These are phyloP conservation scores for Eueides isabella DNA, from an alignment of 1,140 invertebrate species.

Conservation along the genomic window DNA sequence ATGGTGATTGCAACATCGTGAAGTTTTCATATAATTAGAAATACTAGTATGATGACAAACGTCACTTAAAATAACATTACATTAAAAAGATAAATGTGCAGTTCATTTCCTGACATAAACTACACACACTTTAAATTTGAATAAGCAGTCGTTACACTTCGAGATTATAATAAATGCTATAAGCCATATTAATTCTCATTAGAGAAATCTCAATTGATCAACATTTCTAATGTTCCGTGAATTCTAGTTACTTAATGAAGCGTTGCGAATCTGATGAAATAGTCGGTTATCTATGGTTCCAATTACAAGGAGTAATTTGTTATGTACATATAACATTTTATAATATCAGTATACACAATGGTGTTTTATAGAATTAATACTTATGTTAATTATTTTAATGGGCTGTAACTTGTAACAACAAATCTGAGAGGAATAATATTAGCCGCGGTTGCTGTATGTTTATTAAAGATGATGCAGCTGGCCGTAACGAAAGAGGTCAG, in stretches of 20 bases:
- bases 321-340: neutral
- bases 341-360: neutral
- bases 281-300: constrained; percentile 18
- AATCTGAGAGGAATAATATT: neutral
- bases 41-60: neutral
- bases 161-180: constrained; percentile 20
- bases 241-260: constrained; percentile 24
- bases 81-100: neutral
- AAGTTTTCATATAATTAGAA: neutral
- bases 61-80: neutral
- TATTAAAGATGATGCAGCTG: neutral
- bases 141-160: neutral
- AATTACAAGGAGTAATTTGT: constrained; percentile 20
- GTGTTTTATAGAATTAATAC: neutral
- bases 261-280: constrained; percentile 15
- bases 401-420: neutral
- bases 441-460: neutral
- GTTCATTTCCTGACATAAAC: neutral
- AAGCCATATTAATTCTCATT: constrained; percentile 26
- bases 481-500: neutral
- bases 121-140: constrained; percentile 3
- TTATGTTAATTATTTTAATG: neutral
- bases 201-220: constrained; percentile 12
- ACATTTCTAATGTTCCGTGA: constrained; percentile 22
- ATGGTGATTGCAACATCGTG: constrained; percentile 1